These are phyloP conservation scores for Ganaspis sp. DNA, from an alignment of 1,140 invertebrate species.

Conservation along the genomic window DNA sequence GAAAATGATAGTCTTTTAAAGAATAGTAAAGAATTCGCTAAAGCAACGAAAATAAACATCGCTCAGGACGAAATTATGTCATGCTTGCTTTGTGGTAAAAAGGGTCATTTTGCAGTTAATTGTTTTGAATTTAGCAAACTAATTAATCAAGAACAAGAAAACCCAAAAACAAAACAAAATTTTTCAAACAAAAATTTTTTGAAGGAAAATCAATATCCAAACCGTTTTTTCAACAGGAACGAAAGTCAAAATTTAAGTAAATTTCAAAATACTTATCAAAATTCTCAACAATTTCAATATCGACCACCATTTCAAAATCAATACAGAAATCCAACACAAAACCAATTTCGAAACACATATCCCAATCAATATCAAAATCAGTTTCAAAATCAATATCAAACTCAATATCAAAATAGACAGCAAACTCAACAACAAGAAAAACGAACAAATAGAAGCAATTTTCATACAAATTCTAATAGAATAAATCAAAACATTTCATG, in stretches of 20 bases:
- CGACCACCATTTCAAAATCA: background rate
- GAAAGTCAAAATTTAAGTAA: too few species aligned
- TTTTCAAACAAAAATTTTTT: background rate
- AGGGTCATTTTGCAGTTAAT: background rate
- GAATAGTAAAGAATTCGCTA: constrained; percentile 6
- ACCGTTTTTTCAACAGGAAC: too few species aligned
- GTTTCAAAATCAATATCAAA: background rate
- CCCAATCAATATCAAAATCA: background rate
- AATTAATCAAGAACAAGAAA: background rate
- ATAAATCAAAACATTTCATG: background rate
- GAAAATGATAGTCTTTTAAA: constrained; percentile 33
- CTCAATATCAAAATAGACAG: background rate
- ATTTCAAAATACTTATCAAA: background rate
- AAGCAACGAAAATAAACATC: constrained; percentile 13
- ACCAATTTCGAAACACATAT: background rate
- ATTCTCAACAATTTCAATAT: background rate
- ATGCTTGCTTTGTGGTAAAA: constrained; percentile 12
- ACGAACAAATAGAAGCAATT: background rate
- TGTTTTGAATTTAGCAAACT: background rate
- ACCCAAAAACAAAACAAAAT: background rate
- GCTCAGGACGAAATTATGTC: constrained; percentile 2
- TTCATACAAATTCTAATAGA: background rate
- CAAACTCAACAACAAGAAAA: background rate
- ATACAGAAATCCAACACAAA: background rate
- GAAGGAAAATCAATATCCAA: background rate